phyloP scores from a whole-genome alignment of 2,888 invertebrate species.

The Lithophane ornitopus region DNA sequence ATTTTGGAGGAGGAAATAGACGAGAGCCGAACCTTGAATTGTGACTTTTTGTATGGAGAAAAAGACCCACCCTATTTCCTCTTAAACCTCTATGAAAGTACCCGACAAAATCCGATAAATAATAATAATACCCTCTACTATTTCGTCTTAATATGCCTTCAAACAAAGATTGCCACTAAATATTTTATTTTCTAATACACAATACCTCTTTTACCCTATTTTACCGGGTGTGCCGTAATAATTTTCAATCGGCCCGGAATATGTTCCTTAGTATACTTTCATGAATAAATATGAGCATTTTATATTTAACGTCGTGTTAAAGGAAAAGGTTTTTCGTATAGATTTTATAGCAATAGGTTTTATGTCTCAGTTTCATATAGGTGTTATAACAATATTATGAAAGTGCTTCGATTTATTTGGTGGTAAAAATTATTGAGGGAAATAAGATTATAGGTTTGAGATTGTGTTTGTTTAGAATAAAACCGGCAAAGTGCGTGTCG shows the following conservation, averaged over 20 bases:
- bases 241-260: conserved; percentile 64
- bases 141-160: not conserved
- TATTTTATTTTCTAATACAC: conserved; percentile 62
- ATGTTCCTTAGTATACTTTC: conserved; percentile 53
- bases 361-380: conserved; percentile 22
- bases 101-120: conserved; percentile 4
- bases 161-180: conserved; percentile 58
- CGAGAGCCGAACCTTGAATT: no score
- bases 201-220: conserved; percentile 38
- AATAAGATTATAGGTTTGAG: conserved; percentile 2
- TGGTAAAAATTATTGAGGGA: not conserved
- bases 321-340: conserved; percentile 41
- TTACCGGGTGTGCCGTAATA: conserved; percentile 51
- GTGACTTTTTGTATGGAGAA: no score
- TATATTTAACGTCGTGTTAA: conserved; percentile 57
- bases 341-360: conserved; percentile 42
- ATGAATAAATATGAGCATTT: conserved; percentile 65
- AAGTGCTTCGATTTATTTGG: not conserved
- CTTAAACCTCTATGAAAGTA: not conserved
- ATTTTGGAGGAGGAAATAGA: no score
- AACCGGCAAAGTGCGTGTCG: no score
- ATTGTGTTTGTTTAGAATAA: not conserved
- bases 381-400: conserved; percentile 6
- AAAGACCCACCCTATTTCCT: no score
- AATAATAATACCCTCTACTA: conserved; percentile 19